Conservation (phyloP, 2,797 vertebrate species). For the Thunnus albacares region DNA sequence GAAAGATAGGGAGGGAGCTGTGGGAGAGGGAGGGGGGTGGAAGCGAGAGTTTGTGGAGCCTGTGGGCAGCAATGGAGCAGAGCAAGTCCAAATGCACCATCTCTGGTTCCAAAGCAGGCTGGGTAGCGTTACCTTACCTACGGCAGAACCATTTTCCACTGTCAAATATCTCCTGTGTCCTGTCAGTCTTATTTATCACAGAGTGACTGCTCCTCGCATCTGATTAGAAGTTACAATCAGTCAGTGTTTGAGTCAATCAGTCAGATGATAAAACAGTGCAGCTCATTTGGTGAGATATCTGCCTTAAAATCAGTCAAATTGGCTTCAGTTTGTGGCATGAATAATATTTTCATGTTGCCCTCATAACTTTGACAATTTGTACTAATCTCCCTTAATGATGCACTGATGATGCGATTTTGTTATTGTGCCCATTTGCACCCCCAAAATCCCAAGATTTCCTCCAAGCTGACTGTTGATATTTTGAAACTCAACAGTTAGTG, state of each 20-base stretch:
- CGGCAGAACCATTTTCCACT: slow-evolving; percentile 45
- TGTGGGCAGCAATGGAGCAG: slow-evolving; percentile 55
- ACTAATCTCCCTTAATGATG: neutral
- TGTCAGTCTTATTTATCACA: slow-evolving; percentile 40
- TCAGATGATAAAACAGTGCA: neutral
- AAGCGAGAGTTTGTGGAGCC: slow-evolving; percentile 57
- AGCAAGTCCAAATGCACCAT: slow-evolving; percentile 59
- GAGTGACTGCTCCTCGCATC: slow-evolving; percentile 22
- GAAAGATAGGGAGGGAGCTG: slow-evolving; percentile 55
- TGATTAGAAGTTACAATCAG: slow-evolving; percentile 32
- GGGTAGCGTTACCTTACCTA: slow-evolving; percentile 33
- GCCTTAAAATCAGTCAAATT: slow-evolving; percentile 9
- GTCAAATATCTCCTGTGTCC: slow-evolving; percentile 47
- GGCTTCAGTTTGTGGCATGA: neutral
- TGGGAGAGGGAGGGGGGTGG: slow-evolving; percentile 37
- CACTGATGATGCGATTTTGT: neutral
- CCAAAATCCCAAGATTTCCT: slow-evolving; percentile 4
- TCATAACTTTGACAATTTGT: slow-evolving; percentile 13
- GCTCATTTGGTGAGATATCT: neutral
- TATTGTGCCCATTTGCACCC: neutral
- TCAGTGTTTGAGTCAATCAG: slow-evolving; percentile 1
- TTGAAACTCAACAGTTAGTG: slow-evolving; percentile 7
- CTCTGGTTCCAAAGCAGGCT: slow-evolving; percentile 28
- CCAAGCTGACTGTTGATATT: slow-evolving; percentile 13
- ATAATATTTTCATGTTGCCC: neutral